A percentile compares a stretch with the other conserved stretches of the same genome.
Conservation (phyloP, 2,888 invertebrate species). For the Aplocera efformata region DNA sequence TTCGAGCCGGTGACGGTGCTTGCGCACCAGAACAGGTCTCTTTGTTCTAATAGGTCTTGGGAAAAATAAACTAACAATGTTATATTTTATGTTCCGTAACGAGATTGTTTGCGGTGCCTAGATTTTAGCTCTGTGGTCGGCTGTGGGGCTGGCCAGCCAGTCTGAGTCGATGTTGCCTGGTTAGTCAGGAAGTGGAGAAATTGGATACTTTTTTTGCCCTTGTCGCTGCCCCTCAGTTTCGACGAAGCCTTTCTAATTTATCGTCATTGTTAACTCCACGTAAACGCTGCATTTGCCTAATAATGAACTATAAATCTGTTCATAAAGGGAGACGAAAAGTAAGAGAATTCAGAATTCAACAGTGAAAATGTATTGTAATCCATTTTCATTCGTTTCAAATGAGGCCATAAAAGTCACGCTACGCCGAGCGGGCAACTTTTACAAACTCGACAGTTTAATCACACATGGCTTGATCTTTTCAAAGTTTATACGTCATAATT, state of each 20-base stretch:
- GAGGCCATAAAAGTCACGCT: conserved; percentile 7
- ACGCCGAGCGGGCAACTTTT: conserved; percentile 4
- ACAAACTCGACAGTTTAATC: conserved; percentile 16
- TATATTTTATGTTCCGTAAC: conserved; percentile 68
- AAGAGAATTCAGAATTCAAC: conserved; percentile 1
- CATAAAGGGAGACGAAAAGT: conserved; percentile 7
- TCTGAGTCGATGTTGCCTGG: conserved; percentile 72
- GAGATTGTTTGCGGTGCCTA: conserved; percentile 63
- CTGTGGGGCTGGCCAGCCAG: conserved; percentile 47
- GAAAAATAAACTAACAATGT: conserved; percentile 63
- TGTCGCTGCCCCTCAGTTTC: conserved; percentile 40
- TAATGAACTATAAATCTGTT: too few species aligned
- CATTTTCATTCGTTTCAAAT: conserved; percentile 8
- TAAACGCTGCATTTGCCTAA: conserved; percentile 39
- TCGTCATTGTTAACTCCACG: conserved; percentile 47
- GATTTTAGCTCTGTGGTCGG: conserved; percentile 67
- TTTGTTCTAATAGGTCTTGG: conserved; percentile 61
- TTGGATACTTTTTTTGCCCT: conserved; percentile 68
- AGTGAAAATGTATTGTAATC: conserved; percentile 6
- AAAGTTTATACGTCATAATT: conserved; percentile 33
- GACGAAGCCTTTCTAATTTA: conserved; percentile 69
- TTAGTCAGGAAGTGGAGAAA: conserved; percentile 74
- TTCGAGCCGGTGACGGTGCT: conserved; percentile 30
- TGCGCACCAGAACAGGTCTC: conserved; percentile 44
- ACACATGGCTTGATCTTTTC: conserved; percentile 11